Conservation (phyloP, 2,797 vertebrate species). For the Saguinus oedipus region DNA sequence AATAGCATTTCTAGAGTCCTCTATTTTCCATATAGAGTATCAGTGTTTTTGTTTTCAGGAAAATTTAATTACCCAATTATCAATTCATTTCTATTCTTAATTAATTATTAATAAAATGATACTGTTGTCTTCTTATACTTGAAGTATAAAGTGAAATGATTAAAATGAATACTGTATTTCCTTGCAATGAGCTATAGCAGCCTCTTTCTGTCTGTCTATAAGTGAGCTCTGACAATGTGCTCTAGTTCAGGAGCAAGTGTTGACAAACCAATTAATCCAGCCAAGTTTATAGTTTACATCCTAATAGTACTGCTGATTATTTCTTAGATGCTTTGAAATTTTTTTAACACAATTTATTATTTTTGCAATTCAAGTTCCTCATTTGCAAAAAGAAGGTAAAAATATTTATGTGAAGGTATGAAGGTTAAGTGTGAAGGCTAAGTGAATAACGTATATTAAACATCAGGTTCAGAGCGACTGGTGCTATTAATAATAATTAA, state of each 20-base stretch:
- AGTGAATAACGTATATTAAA: background rate
- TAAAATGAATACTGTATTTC: background rate
- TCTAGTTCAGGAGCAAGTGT: conserved; percentile 5
- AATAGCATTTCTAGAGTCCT: background rate
- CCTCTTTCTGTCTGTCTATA: conserved; percentile 14
- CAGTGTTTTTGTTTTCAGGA: conserved; percentile 33
- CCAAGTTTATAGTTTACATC: conserved; percentile 34
- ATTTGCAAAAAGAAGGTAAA: conserved; percentile 11
- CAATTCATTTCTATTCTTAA: background rate
- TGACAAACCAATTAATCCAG: background rate
- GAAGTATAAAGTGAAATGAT: conserved; percentile 43
- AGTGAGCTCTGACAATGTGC: background rate
- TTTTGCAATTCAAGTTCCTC: background rate
- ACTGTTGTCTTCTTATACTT: background rate
- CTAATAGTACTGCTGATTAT: conserved; percentile 4
- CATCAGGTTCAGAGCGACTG: background rate
- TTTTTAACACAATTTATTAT: conserved; percentile 17
- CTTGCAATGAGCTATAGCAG: background rate
- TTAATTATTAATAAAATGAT: conserved; percentile 30
- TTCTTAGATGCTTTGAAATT: background rate
- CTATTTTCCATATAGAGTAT: background rate
- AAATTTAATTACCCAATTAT: conserved; percentile 18
- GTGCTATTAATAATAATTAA: background rate
- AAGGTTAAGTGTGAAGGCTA: background rate
- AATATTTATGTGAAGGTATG: background rate